Evolutionary conservation across 2,797 vertebrate species (phyloP), one percentile per base, ranked within the genome.

Genomic region (Loriculus beryllinus): DNA sequence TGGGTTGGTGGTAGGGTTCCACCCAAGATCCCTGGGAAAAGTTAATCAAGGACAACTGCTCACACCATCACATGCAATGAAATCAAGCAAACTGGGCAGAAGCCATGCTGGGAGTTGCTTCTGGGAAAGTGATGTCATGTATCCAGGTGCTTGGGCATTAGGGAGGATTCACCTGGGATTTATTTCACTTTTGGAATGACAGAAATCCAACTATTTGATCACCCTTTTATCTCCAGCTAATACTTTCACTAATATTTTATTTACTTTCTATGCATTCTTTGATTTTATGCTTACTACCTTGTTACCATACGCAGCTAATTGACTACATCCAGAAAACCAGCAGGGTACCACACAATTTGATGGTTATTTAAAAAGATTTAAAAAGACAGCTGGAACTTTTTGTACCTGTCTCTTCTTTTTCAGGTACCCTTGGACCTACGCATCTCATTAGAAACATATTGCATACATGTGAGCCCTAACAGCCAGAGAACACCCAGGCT

Each of bases 21-120:
- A 92, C 80, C 92, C 90, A 86, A 72, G 60, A 48, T 85, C 74
- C 71, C 64, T 85, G 59, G 69, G 84, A 95, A 96, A 90, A 86
- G 92, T 92, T 91, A 92, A 72, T 80, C 89, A 45, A 88, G 95
- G 93, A 93, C 92, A 90, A 64, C 65, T 94, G 87, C 35, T 92
- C 71, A 67, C 2, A 0, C 14, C 69, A 86, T 70, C 56, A 69
- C 10, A 42, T 19, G 39, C 40, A 31, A 68, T 16, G 12, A 77
- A 62, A 77, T 37, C 69, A 57, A 70, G 82, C 21, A 48, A 85
- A 88, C 54, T 14, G 23, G 54, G 83, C 72, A 90, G 35, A 54
- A 86, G 65, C 57, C 52, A 35, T 12, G 35, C 75, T 89, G 57
- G 14, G 47, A 90, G 17, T 14, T 82, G 43, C 60, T 79, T 70